These are phyloP conservation scores for Xyrauchen texanus DNA, from an alignment of 2,113 vertebrate species.

Conservation along the genomic window DNA sequence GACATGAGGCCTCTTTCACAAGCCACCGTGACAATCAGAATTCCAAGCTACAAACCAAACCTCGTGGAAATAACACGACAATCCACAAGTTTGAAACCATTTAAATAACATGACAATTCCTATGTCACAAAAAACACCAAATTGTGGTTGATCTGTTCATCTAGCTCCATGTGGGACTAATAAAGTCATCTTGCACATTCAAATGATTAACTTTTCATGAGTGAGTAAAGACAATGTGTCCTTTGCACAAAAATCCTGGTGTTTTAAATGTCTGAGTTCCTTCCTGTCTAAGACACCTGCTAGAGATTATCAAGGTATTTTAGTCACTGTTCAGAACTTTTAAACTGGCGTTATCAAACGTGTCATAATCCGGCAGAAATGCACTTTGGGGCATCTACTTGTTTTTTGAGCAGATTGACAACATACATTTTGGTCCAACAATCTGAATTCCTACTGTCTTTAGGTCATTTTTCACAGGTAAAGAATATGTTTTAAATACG, in stretches of 20 bases:
- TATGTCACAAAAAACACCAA: background rate
- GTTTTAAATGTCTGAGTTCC: background rate
- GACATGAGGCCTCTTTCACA: constrained; percentile 59
- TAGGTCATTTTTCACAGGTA: too few species aligned
- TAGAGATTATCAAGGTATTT: background rate
- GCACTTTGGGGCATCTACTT: background rate
- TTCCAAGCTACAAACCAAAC: constrained; percentile 73
- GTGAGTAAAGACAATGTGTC: background rate
- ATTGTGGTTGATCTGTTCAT: background rate
- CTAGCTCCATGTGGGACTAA: constrained; percentile 21
- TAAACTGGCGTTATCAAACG: background rate
- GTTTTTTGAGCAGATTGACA: background rate
- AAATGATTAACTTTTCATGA: background rate
- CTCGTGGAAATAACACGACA: constrained; percentile 66
- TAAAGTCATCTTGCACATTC: background rate
- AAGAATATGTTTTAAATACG: too few species aligned
- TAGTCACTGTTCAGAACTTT: background rate
- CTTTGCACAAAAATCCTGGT: background rate
- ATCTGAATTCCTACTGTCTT: background rate
- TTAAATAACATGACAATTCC: constrained; percentile 38
- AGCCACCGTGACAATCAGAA: constrained; percentile 70
- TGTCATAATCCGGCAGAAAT: background rate
- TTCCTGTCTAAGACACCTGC: constrained; percentile 3
- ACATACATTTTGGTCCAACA: background rate
- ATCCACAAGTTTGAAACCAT: constrained; percentile 44